Evolutionary conservation across 1,140 invertebrate genomes (phyloP).

Genomic region (Drosophila varians): DNA sequence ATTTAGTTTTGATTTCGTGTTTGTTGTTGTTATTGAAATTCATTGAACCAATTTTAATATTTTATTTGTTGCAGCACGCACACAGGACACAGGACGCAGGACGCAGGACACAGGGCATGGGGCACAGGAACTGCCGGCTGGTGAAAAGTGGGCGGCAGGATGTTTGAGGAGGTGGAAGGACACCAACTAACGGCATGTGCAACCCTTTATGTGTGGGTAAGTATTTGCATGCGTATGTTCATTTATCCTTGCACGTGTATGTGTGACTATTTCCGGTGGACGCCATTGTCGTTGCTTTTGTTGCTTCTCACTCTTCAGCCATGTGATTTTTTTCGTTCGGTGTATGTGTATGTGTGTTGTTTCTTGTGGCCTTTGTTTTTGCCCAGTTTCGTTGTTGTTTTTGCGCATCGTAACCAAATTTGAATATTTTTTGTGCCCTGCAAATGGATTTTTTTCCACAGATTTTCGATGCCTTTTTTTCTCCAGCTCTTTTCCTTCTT

Average conservation of each 20-base stretch:
- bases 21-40: conserved; percentile 82
- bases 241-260: conserved; percentile 19
- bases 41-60: conserved; percentile 83
- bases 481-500: conserved; percentile 31
- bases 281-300: conserved; percentile 69
- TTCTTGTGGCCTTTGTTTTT: conserved; percentile 75
- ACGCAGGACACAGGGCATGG: conserved; percentile 9
- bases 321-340: conserved; percentile 22
- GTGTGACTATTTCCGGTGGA: conserved; percentile 74
- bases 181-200: conserved; percentile 71
- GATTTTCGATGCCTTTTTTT: conserved; percentile 75
- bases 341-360: conserved; percentile 53
- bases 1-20: conserved; percentile 82
- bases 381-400: conserved; percentile 64
- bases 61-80: conserved; percentile 81
- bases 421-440: conserved; percentile 64
- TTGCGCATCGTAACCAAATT: conserved; percentile 79
- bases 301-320: conserved; percentile 27
- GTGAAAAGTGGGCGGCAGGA: background rate
- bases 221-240: conserved; percentile 27
- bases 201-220: conserved; percentile 63
- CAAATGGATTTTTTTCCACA: conserved; percentile 81
- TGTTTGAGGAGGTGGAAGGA: conserved; percentile 13
- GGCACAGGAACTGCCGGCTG: conserved; percentile 2
- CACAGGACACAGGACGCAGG: conserved; percentile 39